Percentiles rank a stretch among this genome's conserved stretches.
Conservation (phyloP, 2,888 invertebrate species). For the Drosophila meridiana region DNA sequence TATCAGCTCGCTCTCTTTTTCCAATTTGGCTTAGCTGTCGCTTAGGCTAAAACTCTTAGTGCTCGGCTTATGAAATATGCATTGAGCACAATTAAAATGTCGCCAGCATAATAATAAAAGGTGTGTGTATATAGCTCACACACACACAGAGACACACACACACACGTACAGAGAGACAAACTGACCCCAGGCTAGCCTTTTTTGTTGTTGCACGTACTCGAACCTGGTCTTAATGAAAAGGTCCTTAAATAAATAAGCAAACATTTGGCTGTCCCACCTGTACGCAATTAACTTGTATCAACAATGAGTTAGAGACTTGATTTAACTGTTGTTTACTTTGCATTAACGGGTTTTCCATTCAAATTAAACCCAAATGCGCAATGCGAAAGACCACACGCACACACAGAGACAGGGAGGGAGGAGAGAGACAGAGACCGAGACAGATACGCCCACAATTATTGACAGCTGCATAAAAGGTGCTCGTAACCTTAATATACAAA, state of each 20-base stretch:
- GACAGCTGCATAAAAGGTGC: slow-evolving; percentile 37
- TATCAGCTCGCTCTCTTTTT: slow-evolving; percentile 16
- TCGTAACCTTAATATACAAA: slow-evolving; percentile 38
- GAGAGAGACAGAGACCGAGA: too few species aligned
- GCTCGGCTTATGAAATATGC: slow-evolving; percentile 57
- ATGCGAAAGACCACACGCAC: slow-evolving; percentile 7
- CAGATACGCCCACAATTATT: slow-evolving; percentile 31
- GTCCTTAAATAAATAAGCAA: slow-evolving; percentile 59
- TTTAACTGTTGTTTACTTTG: slow-evolving; percentile 63
- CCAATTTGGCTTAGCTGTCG: slow-evolving; percentile 56
- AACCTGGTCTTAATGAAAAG: slow-evolving; percentile 47
- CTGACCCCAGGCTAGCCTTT: slow-evolving; percentile 35
- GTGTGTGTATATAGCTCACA: slow-evolving; percentile 1
- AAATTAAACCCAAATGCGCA: slow-evolving; percentile 57
- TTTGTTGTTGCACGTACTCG: slow-evolving; percentile 35
- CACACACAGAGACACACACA: slow-evolving; percentile 1
- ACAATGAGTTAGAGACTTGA: slow-evolving; percentile 41
- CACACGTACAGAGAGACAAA: slow-evolving; percentile 7
- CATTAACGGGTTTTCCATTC: slow-evolving; percentile 59
- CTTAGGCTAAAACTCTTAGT: slow-evolving; percentile 40
- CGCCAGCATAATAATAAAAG: slow-evolving; percentile 42
- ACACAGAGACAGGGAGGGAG: background rate
- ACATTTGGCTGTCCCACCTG: slow-evolving; percentile 43
- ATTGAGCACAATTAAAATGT: slow-evolving; percentile 65
- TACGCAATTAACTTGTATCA: slow-evolving; percentile 67